phyloP scores from a whole-genome alignment of 2,888 invertebrate species.

The Dysmachus trigonus region DNA sequence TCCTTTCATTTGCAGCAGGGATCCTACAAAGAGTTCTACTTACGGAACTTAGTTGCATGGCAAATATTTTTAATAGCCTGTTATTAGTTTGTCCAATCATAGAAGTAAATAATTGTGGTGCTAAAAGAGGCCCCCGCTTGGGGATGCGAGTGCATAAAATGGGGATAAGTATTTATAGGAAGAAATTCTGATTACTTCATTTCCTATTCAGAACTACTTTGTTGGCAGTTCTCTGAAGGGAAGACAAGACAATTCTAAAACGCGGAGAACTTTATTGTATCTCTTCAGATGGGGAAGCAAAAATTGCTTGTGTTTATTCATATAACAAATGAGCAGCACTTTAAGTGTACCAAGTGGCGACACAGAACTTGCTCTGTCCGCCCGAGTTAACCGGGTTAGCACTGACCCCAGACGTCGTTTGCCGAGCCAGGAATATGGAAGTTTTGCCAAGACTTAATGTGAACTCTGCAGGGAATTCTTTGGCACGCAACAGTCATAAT shows the following conservation, averaged over 20 bases:
- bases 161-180: background rate
- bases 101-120: background rate
- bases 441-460: background rate
- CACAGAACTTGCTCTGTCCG: background rate
- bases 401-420: background rate
- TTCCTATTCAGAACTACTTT: background rate
- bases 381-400: background rate
- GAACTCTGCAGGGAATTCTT: conserved; percentile 37
- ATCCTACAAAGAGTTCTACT: background rate
- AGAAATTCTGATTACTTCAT: background rate
- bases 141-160: background rate
- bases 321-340: conserved; percentile 30
- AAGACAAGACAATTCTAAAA: background rate
- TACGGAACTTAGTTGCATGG: background rate
- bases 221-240: background rate
- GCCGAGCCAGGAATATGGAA: background rate
- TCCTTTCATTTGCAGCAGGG: background rate
- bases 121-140: background rate
- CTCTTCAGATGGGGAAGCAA: conserved; percentile 12
- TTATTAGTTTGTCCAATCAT: background rate
- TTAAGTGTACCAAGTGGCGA: conserved; percentile 36
- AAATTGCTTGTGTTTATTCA: conserved; percentile 43
- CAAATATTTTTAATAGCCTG: background rate
- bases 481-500: conserved; percentile 45
- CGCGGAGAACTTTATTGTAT: background rate